phyloP scores from a whole-genome alignment of 1,140 invertebrate species.

The Ostrea edulis region DNA sequence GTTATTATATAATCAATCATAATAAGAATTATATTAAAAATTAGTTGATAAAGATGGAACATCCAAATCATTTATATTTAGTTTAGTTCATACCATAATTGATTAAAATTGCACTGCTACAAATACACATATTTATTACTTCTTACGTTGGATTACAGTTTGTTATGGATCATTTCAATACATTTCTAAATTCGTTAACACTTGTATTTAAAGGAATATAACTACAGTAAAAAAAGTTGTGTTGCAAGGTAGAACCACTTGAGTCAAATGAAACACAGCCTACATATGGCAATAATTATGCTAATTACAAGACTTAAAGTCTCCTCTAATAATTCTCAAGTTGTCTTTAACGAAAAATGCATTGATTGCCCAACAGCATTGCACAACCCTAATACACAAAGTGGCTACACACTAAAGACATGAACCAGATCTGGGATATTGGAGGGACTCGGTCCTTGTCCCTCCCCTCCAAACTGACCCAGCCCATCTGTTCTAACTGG shows the following conservation, averaged over 20 bases:
- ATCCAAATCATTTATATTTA: too few species aligned
- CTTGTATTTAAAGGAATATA: not conserved
- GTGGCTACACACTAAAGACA: not conserved
- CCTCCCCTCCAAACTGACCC: not conserved
- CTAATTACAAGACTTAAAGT: not conserved
- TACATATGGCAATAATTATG: slow-evolving; percentile 22
- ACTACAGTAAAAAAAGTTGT: not conserved
- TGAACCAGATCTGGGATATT: not conserved
- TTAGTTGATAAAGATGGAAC: too few species aligned
- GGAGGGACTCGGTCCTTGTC: not conserved
- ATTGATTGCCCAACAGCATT: slow-evolving; percentile 22
- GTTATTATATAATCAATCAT: too few species aligned
- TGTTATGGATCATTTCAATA: not conserved
- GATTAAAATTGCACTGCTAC: too few species aligned
- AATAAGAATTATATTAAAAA: too few species aligned
- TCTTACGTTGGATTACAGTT: not conserved
- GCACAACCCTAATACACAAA: slow-evolving; percentile 4
- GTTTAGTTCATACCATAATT: too few species aligned
- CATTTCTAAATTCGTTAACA: not conserved
- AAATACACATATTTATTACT: not conserved
- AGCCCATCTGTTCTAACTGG: slow-evolving; percentile 3
- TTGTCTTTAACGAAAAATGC: not conserved
- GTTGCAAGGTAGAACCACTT: not conserved
- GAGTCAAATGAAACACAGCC: not conserved
- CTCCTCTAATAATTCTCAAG: not conserved